Conservation (phyloP, 1,140 invertebrate genomes). For the Harpegnathos saltator region DNA sequence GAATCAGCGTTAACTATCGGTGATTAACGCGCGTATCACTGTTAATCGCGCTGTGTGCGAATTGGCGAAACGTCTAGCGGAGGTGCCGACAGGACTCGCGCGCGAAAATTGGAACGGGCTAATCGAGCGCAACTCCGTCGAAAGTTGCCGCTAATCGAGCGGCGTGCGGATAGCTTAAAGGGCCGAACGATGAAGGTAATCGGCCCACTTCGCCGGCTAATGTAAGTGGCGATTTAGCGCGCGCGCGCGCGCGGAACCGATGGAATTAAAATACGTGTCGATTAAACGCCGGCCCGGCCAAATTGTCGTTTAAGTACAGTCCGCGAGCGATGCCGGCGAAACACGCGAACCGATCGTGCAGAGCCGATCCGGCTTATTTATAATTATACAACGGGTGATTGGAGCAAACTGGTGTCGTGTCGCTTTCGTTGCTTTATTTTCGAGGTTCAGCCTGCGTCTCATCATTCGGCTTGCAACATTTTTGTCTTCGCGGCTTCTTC, state of each 20-base stretch:
- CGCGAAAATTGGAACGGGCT: slow-evolving; percentile 63
- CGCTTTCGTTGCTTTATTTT: too few species aligned
- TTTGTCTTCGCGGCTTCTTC: too few species aligned
- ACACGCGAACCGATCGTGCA: slow-evolving; percentile 13
- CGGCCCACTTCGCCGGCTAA: slow-evolving; percentile 55
- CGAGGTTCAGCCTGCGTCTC: too few species aligned
- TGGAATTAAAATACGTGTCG: slow-evolving; percentile 71
- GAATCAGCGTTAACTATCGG: neutral
- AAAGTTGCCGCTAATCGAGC: slow-evolving; percentile 67
- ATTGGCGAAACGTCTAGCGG: slow-evolving; percentile 41
- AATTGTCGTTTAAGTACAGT: slow-evolving; percentile 69
- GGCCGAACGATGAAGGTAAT: slow-evolving; percentile 66
- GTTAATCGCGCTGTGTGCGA: neutral
- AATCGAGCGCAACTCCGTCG: slow-evolving; percentile 61
- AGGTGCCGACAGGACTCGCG: slow-evolving; percentile 20
- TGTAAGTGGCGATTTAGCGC: slow-evolving; percentile 69
- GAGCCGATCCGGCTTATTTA: too few species aligned
- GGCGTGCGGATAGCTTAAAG: slow-evolving; percentile 49
- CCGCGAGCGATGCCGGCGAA: slow-evolving; percentile 31
- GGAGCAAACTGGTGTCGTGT: too few species aligned
- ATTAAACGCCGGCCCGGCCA: slow-evolving; percentile 59
- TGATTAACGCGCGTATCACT: neutral
- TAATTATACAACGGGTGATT: too few species aligned
- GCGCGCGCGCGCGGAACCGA: slow-evolving; percentile 56
- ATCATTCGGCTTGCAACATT: too few species aligned